phyloP scores from a whole-genome alignment of 2,113 vertebrate genomes.

The Oostethus manadensis region DNA sequence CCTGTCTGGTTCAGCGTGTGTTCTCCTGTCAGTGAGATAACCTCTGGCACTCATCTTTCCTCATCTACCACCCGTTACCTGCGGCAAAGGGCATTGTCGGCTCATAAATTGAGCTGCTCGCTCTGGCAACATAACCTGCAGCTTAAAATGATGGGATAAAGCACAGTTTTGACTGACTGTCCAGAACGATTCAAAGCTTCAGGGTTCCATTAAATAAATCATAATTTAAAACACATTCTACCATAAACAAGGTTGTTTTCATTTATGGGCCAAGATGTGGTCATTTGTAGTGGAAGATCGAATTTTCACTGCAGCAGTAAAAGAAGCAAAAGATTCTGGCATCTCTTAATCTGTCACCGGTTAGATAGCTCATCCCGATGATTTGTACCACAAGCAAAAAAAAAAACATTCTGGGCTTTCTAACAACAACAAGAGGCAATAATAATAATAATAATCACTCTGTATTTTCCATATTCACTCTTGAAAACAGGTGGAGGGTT shows the following conservation, averaged over 20 bases:
- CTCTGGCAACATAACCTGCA: slow-evolving; percentile 14
- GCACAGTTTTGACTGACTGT: slow-evolving; percentile 13
- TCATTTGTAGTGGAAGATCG: not conserved
- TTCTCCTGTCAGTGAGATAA: slow-evolving; percentile 41
- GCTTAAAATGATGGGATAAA: slow-evolving; percentile 6
- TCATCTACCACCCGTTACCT: slow-evolving; percentile 29
- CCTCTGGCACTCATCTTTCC: slow-evolving; percentile 26
- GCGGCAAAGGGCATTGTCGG: slow-evolving; percentile 26
- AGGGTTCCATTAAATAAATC: slow-evolving; percentile 18
- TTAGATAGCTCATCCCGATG: not conserved
- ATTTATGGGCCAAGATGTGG: too few species aligned
- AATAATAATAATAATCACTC: too few species aligned
- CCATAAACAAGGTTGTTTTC: slow-evolving; percentile 3
- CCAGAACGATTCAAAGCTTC: not conserved
- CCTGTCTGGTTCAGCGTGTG: slow-evolving; percentile 35
- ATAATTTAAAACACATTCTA: slow-evolving; percentile 16
- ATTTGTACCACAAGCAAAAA: too few species aligned
- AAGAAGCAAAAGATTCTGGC: slow-evolving; percentile 7
- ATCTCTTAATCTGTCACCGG: slow-evolving; percentile 1
- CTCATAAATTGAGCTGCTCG: slow-evolving; percentile 25
- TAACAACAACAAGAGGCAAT: too few species aligned
- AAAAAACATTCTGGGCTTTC: too few species aligned
- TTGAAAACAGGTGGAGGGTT: too few species aligned
- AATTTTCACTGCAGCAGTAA: slow-evolving; percentile 1
- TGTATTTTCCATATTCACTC: too few species aligned